Conservation (phyloP, 23 tunicate genomes). For the Botrylloides violaceus region DNA sequence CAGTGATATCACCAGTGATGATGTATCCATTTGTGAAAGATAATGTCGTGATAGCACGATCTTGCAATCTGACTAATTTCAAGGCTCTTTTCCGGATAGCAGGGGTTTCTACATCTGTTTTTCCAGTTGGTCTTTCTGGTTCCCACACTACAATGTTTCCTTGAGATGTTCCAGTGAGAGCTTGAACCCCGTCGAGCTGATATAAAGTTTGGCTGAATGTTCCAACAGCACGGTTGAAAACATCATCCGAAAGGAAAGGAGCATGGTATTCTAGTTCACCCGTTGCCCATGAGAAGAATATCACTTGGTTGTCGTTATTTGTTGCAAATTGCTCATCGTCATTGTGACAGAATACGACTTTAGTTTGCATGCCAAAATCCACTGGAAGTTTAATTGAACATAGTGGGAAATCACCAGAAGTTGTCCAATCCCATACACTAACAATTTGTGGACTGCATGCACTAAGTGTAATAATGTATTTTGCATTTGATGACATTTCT, state of each 20-base stretch:
- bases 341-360: conserved; percentile 43
- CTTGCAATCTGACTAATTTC: conserved; percentile 64
- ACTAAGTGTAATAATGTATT: conserved; percentile 53
- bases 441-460: conserved; percentile 45
- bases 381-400: conserved; percentile 26
- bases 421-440: conserved; percentile 85
- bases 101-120: conserved; percentile 11
- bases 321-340: conserved; percentile 56
- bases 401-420: conserved; percentile 31
- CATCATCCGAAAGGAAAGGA: conserved; percentile 48
- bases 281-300: conserved; percentile 65
- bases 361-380: conserved; percentile 29
- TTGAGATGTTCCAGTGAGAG: conserved; percentile 68
- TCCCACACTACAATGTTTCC: conserved; percentile 91
- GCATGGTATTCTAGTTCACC: conserved; percentile 52
- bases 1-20: conserved; percentile 60
- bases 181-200: conserved; percentile 40
- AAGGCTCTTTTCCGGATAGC: conserved; percentile 39
- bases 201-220: conserved; percentile 56
- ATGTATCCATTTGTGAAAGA: conserved; percentile 47
- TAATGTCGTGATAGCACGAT: conserved; percentile 54
- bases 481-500: conserved; percentile 71
- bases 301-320: conserved; percentile 70
- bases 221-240: conserved; percentile 74
- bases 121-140: conserved; percentile 47